Evolutionary conservation across 2,888 invertebrate species (phyloP).

Genomic region (Disparrhopalites patrizii): DNA sequence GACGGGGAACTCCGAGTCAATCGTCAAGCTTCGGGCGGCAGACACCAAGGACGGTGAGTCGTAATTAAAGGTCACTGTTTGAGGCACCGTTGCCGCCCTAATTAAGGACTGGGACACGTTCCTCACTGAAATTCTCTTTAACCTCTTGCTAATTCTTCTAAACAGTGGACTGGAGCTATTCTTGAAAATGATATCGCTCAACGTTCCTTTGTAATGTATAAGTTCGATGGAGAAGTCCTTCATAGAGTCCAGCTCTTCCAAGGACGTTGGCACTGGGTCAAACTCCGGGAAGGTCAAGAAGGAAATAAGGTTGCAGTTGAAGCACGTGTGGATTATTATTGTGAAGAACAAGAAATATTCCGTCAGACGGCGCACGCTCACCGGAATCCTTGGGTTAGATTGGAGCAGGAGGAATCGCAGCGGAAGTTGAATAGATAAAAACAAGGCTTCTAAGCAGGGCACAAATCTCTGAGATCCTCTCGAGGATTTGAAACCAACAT

Average conservation of each 20-base stretch:
- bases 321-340: slow-evolving; percentile 22
- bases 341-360: background rate
- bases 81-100: background rate
- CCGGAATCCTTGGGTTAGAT: background rate
- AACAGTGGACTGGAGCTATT: background rate
- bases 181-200: background rate
- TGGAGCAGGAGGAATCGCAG: background rate
- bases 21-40: background rate
- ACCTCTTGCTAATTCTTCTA: background rate
- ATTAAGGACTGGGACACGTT: background rate
- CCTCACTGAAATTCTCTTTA: background rate
- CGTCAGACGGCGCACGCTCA: background rate
- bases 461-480: background rate
- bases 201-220: background rate
- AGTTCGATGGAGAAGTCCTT: background rate
- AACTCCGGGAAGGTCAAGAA: slow-evolving; percentile 20
- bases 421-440: background rate
- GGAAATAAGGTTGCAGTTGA: slow-evolving; percentile 11
- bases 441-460: no score
- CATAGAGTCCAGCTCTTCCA: background rate
- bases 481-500: background rate
- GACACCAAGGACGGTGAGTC: background rate
- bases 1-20: background rate
- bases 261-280: slow-evolving; percentile 13
- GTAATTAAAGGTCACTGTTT: background rate